A percentile compares a stretch with the other conserved stretches of the same genome.
These are phyloP conservation scores for Cryptoleucopteryx plumbea DNA, from an alignment of 2,113 vertebrate species.

Conservation along the genomic window DNA sequence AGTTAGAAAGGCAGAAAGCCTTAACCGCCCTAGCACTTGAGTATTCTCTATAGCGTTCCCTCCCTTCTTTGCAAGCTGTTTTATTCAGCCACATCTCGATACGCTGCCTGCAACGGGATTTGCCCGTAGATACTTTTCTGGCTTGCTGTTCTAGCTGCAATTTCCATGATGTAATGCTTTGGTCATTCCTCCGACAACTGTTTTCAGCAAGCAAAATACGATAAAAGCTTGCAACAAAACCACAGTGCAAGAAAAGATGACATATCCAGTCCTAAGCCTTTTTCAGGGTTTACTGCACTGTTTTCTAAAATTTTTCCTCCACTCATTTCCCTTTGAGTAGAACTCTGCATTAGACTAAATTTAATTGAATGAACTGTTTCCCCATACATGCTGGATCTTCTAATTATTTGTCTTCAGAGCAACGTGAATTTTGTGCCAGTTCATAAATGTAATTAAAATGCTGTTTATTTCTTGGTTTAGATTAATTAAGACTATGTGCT, in stretches of 20 bases:
- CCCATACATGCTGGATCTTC: not conserved
- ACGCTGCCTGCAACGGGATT: not conserved
- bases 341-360: not conserved
- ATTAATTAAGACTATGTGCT: not conserved
- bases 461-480: not conserved
- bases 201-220: not conserved
- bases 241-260: not conserved
- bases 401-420: not conserved
- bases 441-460: slow-evolving; percentile 31
- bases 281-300: not conserved
- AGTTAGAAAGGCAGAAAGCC: not conserved
- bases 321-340: not conserved
- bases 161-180: not conserved
- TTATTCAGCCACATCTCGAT: not conserved
- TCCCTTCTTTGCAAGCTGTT: not conserved
- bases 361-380: not conserved
- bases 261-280: not conserved
- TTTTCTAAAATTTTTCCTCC: not conserved
- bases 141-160: not conserved
- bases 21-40: not conserved
- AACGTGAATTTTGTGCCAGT: not conserved
- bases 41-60: not conserved
- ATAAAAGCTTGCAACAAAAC: not conserved
- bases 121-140: not conserved
- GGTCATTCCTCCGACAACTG: not conserved